Conservation (phyloP, 2,113 vertebrate species). For the Melanocharis versteri region DNA sequence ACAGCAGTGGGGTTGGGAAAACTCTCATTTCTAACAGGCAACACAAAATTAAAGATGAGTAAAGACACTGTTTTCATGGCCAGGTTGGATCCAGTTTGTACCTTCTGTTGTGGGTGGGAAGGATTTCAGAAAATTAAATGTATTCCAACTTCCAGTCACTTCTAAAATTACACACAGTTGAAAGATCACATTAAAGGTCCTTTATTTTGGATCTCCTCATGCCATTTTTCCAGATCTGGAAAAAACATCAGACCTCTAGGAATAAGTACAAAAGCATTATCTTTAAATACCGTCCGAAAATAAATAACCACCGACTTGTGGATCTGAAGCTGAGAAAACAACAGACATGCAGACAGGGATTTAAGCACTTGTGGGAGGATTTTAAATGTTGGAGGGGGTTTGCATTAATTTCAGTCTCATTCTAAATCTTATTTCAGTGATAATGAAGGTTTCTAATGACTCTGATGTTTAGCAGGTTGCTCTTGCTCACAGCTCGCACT, state of each 20-base stretch:
- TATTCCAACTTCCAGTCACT: background rate
- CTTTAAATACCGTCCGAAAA: background rate
- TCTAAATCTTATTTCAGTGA: background rate
- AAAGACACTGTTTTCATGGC: background rate
- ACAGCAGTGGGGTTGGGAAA: background rate
- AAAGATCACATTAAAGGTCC: background rate
- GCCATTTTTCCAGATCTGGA: background rate
- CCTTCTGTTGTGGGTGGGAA: background rate
- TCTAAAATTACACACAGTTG: background rate
- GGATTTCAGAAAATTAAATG: background rate
- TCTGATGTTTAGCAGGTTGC: background rate
- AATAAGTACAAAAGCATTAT: background rate
- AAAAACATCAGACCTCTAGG: background rate
- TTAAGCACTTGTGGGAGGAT: background rate
- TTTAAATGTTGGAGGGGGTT: background rate
- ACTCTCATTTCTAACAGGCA: background rate
- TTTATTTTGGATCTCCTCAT: background rate
- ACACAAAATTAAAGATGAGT: background rate
- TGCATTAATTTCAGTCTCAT: background rate
- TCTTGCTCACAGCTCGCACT: background rate
- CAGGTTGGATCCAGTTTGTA: background rate
- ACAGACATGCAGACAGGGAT: background rate
- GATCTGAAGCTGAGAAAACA: background rate
- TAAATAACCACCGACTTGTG: background rate
- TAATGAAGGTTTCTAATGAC: background rate